Evolutionary conservation across 2,888 invertebrate species (phyloP).

Genomic region (Yponomeuta plumbellus): DNA sequence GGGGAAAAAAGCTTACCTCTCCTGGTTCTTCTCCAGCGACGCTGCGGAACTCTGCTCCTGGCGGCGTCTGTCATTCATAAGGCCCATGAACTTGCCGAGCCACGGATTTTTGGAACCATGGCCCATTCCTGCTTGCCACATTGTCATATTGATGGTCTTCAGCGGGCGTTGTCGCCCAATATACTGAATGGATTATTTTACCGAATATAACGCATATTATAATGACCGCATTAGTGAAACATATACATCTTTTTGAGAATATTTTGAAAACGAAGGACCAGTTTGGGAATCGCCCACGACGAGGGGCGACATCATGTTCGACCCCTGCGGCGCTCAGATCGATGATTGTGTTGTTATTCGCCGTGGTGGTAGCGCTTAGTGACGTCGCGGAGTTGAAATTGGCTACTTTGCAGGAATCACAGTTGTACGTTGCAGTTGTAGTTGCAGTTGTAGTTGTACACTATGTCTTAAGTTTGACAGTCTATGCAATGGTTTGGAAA

Average conservation of each 20-base stretch:
- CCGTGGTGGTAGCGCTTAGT: background rate
- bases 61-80: constrained; percentile 26
- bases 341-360: background rate
- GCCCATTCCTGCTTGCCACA: constrained; percentile 32
- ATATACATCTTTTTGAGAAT: background rate
- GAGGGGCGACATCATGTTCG: background rate
- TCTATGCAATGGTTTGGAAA: too few relatives aligned
- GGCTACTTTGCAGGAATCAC: background rate
- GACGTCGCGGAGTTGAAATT: background rate
- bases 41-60: constrained; percentile 28
- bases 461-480: too few relatives aligned
- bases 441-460: too few relatives aligned
- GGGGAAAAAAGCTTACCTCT: constrained; percentile 23
- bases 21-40: constrained; percentile 28
- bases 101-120: constrained; percentile 32
- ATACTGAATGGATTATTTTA: background rate
- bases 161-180: background rate
- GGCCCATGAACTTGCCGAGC: constrained; percentile 30
- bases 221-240: background rate
- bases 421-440: background rate
- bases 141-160: constrained; percentile 23
- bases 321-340: background rate
- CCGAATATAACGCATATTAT: background rate
- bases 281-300: background rate
- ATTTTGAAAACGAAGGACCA: background rate